phyloP scores from a whole-genome alignment of 2,888 invertebrate genomes.

The Oasisia sp. region DNA sequence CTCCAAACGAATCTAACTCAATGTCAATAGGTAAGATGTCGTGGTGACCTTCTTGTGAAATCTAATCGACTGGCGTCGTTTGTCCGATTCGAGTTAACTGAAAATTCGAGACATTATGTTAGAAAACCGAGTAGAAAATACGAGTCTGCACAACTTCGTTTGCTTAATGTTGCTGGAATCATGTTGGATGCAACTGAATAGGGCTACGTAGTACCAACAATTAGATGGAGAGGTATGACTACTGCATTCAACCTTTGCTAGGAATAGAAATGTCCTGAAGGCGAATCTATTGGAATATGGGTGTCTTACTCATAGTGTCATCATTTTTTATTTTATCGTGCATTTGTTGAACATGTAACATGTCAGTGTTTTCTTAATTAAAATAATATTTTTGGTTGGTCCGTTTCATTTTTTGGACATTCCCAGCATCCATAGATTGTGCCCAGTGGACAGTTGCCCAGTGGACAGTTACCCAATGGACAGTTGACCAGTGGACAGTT shows the following conservation, averaged over 20 bases:
- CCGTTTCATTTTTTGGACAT: no score
- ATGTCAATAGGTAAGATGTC: background rate
- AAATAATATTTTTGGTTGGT: no score
- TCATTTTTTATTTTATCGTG: background rate
- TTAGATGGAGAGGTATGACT: background rate
- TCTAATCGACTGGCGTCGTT: background rate
- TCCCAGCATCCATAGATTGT: no score
- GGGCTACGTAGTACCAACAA: background rate
- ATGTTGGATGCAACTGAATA: background rate
- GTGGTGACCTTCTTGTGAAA: background rate
- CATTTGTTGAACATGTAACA: background rate
- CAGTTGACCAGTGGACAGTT: no score
- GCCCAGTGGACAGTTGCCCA: no score
- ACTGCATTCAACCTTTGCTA: background rate
- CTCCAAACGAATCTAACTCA: background rate
- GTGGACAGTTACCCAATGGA: no score
- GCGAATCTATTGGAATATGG: background rate
- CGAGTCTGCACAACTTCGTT: background rate
- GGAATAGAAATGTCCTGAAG: background rate
- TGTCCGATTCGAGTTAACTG: background rate
- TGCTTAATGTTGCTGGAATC: background rate
- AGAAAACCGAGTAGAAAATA: background rate
- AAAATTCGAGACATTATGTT: background rate
- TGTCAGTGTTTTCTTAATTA: background rate
- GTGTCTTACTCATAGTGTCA: background rate